Evolutionary conservation across 2,888 invertebrate species (phyloP).

Genomic region (Conus canariensis): DNA sequence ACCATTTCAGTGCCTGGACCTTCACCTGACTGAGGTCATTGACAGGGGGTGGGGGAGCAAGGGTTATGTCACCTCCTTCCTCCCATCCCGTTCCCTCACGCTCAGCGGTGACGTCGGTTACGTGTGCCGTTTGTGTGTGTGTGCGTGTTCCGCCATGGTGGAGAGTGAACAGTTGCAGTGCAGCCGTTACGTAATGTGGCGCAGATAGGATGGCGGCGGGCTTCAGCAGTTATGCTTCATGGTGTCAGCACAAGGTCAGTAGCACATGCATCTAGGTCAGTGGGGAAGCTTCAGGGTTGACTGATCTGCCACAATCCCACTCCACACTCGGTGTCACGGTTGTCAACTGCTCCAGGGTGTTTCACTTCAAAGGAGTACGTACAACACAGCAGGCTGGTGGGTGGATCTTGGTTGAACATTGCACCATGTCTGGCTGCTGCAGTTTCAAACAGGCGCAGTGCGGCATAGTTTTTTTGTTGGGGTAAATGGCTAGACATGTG

Average conservation of each 20-base stretch:
- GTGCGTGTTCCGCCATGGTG: slow-evolving; percentile 26
- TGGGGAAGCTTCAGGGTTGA: slow-evolving; percentile 12
- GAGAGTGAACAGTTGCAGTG: slow-evolving; percentile 18
- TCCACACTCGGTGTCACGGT: neutral
- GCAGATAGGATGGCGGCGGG: slow-evolving; percentile 35
- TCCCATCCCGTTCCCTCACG: neutral
- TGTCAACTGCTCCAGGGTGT: slow-evolving; percentile 1
- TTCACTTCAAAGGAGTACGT: neutral
- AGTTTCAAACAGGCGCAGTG: neutral
- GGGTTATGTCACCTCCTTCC: neutral
- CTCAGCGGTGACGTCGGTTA: slow-evolving; percentile 22
- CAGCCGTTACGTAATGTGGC: slow-evolving; percentile 42
- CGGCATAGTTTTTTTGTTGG: neutral
- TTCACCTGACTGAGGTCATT: slow-evolving; percentile 19
- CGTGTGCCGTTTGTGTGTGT: neutral
- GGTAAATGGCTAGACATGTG: neutral
- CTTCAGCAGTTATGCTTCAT: slow-evolving; percentile 32
- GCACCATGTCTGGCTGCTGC: neutral
- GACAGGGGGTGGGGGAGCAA: neutral
- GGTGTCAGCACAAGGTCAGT: slow-evolving; percentile 32
- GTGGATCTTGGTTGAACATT: neutral
- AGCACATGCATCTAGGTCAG: slow-evolving; percentile 31
- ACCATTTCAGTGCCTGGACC: neutral
- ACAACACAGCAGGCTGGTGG: neutral
- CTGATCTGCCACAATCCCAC: neutral